Evolutionary conservation across 2,888 invertebrate genomes (phyloP).

Genomic region (Tortricodes alternella): DNA sequence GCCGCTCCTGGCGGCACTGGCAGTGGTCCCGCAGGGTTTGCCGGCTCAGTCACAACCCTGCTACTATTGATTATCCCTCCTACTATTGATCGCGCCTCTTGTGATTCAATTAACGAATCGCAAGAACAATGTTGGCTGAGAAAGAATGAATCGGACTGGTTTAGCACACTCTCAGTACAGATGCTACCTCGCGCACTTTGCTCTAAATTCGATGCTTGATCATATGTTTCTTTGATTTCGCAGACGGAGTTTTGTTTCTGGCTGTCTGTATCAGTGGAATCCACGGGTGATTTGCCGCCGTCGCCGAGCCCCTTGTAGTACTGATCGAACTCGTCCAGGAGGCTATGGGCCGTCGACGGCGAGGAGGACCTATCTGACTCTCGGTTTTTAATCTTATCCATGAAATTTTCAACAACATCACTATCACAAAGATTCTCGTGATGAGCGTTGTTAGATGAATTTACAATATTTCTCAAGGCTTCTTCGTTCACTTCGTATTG

Average conservation of each 20-base stretch:
- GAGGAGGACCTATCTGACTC: constrained; percentile 57
- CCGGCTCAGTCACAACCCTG: constrained; percentile 20
- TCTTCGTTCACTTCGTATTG: constrained; percentile 76
- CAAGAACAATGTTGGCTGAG: constrained; percentile 34
- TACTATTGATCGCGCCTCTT: no score
- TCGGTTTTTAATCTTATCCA: constrained; percentile 59
- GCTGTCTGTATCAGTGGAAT: constrained; percentile 37
- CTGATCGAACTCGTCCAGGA: constrained; percentile 71
- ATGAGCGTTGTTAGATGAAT: constrained; percentile 51
- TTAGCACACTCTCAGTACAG: constrained; percentile 34
- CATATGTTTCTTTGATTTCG: constrained; percentile 37
- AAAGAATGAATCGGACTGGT: constrained; percentile 30
- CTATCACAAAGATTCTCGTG: constrained; percentile 45
- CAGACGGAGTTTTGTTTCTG: constrained; percentile 32
- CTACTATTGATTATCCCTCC: no score
- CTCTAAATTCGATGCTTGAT: constrained; percentile 27
- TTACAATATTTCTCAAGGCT: constrained; percentile 65
- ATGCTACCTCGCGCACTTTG: constrained; percentile 20
- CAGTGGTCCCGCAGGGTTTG: constrained; percentile 54
- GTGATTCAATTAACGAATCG: constrained; percentile 31
- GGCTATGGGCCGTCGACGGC: constrained; percentile 71
- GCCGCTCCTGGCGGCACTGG: constrained; percentile 63
- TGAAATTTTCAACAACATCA: constrained; percentile 55
- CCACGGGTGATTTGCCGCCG: constrained; percentile 43
- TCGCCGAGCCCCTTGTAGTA: constrained; percentile 62